A percentile compares a stretch with the other conserved stretches of the same genome.
phyloP scores from a whole-genome alignment of 92 coral and sea anemone genomes.

The Scolanthus callimorphus region DNA sequence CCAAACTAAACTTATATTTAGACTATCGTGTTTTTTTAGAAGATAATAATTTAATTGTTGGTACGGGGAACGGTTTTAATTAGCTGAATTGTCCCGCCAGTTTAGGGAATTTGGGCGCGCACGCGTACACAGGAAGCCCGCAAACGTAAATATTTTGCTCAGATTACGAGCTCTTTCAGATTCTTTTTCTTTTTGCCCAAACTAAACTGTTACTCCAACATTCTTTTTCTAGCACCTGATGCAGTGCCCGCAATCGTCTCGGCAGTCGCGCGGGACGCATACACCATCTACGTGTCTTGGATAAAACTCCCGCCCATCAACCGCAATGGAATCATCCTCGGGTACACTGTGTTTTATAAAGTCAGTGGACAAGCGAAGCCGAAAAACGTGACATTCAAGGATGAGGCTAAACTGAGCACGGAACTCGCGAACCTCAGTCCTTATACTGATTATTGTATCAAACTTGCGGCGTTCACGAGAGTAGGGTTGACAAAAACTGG shows the following conservation, averaged over 20 bases:
- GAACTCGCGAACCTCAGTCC: constrained; percentile 29
- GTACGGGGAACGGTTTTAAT: too few species aligned
- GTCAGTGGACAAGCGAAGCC: background rate
- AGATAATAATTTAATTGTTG: too few species aligned
- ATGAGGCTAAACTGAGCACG: constrained; percentile 10
- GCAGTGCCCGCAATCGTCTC: constrained; percentile 27
- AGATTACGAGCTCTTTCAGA: too few species aligned
- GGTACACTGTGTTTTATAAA: constrained; percentile 39
- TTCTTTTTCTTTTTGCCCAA: too few species aligned
- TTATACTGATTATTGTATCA: constrained; percentile 47
- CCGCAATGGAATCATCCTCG: constrained; percentile 45
- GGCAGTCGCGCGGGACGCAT: constrained; percentile 41
- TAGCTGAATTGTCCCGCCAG: too few species aligned
- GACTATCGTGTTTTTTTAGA: too few species aligned
- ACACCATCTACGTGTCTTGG: constrained; percentile 54
- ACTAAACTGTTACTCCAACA: too few species aligned
- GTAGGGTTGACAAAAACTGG: constrained; percentile 38
- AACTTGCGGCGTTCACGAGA: constrained; percentile 39
- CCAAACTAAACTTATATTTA: too few species aligned
- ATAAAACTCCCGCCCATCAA: constrained; percentile 8
- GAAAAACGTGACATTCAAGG: constrained; percentile 13
- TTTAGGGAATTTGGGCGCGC: too few species aligned
- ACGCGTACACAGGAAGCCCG: too few species aligned
- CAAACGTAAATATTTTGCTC: too few species aligned
- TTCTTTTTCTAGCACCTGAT: constrained; percentile 33